Conservation (phyloP, 2,797 vertebrate species). For the Mycteria americana region DNA sequence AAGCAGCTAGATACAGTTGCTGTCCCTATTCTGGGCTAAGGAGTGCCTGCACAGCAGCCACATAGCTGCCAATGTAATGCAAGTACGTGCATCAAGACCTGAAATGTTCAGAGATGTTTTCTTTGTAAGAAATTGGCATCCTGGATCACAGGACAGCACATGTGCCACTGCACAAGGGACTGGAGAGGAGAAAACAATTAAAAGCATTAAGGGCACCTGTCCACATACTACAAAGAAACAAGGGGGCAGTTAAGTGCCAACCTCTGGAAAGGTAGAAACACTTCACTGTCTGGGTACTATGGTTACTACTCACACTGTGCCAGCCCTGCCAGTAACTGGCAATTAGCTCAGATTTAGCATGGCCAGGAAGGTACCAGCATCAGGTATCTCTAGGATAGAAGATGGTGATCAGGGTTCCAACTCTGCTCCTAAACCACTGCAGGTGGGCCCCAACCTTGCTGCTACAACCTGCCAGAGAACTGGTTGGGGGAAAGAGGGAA, state of each 20-base stretch:
- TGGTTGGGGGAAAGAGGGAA: not conserved
- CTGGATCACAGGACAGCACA: rapidly evolving
- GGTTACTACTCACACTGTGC: not conserved
- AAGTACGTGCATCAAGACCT: rapidly evolving
- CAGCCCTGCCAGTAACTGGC: not conserved
- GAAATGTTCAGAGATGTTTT: not conserved
- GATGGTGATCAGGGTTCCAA: not conserved
- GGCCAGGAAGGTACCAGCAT: not conserved
- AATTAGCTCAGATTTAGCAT: not conserved
- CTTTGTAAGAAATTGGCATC: not conserved
- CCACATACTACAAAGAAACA: not conserved
- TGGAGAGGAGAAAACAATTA: not conserved
- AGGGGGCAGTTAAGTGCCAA: not conserved
- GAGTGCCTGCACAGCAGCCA: not conserved
- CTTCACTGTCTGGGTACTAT: not conserved
- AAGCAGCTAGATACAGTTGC: not conserved
- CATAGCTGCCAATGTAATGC: not conserved
- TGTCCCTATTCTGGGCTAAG: not conserved
- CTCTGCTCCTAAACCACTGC: not conserved
- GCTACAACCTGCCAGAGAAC: not conserved
- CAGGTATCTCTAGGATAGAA: not conserved
- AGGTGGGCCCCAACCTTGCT: not conserved
- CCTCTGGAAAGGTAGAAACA: not conserved
- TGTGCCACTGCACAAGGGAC: not conserved
- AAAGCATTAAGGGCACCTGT: not conserved